Evolutionary conservation across 1,140 invertebrate species (phyloP), one percentile per base, ranked within the genome.

Genomic region (Oryctes rhinoceros): DNA sequence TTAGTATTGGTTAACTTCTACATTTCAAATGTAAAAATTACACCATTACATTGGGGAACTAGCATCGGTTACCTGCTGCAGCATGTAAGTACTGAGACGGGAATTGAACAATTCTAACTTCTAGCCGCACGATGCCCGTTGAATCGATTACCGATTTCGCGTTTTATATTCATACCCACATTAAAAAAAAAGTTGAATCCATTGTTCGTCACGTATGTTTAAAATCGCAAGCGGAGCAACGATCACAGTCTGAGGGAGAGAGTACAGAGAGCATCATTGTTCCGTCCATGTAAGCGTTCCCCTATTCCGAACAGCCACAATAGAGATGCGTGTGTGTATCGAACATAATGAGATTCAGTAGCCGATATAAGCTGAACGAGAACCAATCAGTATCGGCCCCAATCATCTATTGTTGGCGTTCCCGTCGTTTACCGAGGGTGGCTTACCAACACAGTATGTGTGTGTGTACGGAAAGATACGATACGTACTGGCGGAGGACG

Each of bases 271-370:
- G 48, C 35, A 75, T n/a, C 74, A 80, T 80, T 80, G 71, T 80
- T 78, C 78, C 44, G 79, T 78, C 76, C 80, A 80, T 81, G 74
- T 71, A 37, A 39, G 48, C 47, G 37, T 80, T 81, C 82, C 82
- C 82, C 77, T 83, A 77, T 83, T 77, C 79, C 80, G 74, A 79
- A 75, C 47, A 80, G 44, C 74, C 80, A 85, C 83, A 84, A 84
- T 83, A 83, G 83, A 84, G 81, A 85, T 83, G 84, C 80, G 83
- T 85, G 81, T 83, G 84, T 83, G 78, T 83, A 80, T 78, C 74
- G 80, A 20, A 81, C 77, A 85, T 84, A 84, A 84, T 84, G 82
- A 83, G 83, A 84, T 85, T 82, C 83, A 82, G 83, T 85, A 82
- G 83, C 83, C 83, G 83, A 86, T 85, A 81, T 75, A 82, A 67